Evolutionary conservation across 2,888 invertebrate species (phyloP).

Genomic region (Caenorhabditis doughertyi): DNA sequence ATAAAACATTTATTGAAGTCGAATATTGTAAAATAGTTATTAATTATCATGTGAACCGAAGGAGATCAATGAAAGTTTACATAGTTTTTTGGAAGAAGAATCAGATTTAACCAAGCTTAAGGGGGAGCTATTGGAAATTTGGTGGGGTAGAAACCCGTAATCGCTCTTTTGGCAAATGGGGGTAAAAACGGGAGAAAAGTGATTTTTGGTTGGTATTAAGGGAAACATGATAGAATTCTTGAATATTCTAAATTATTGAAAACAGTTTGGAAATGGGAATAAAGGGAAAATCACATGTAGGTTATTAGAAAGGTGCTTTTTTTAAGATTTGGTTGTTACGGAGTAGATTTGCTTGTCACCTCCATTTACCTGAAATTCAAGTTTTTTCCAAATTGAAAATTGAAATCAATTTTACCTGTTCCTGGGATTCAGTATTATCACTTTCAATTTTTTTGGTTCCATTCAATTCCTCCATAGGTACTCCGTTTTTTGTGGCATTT

Average conservation of each 20-base stretch:
- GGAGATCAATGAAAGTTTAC: slow-evolving; percentile 32
- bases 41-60: slow-evolving; percentile 9
- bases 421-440: slow-evolving; percentile 30
- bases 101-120: slow-evolving; percentile 13
- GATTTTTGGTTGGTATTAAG: slow-evolving; percentile 16
- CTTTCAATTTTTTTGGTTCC: slow-evolving; percentile 46
- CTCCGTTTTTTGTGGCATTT: slow-evolving; percentile 75
- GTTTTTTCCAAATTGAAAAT: neutral
- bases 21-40: slow-evolving; percentile 1
- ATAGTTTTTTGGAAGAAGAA: slow-evolving; percentile 27
- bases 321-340: slow-evolving; percentile 33
- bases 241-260: slow-evolving; percentile 26
- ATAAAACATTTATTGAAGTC: slow-evolving; percentile 15
- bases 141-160: slow-evolving; percentile 25
- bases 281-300: slow-evolving; percentile 4
- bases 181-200: neutral
- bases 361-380: slow-evolving; percentile 21
- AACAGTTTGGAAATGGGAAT: neutral
- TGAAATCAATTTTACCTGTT: slow-evolving; percentile 23
- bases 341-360: slow-evolving; percentile 55
- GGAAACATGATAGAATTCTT: slow-evolving; percentile 19
- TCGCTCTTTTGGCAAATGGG: slow-evolving; percentile 34
- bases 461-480: slow-evolving; percentile 80
- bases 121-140: slow-evolving; percentile 21
- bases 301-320: neutral